Base-by-base conservation (phyloP, 2,888 invertebrate genomes). In the Mesorhabditis sp. region DNA sequence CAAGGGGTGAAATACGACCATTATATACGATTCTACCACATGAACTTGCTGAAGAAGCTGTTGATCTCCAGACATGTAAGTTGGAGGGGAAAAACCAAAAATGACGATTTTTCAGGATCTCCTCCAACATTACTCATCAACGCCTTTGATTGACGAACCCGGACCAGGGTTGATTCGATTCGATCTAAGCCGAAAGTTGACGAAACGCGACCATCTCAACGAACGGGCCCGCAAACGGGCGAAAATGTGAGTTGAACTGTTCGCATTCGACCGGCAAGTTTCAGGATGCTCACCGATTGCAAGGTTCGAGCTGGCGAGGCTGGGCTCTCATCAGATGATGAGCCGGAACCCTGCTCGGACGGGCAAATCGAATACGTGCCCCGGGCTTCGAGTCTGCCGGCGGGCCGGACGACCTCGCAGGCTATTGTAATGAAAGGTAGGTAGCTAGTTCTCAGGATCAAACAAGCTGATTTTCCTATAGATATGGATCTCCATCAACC, bases 401-500 rank as follows among this genome's bases (percentile, higher is more conserved):
- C 43, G 67, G 50, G 41, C 63, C 45, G 61, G n/a, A 67, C 70
- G 6, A 72, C 69, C 5, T 4, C 67, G 28, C 65, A 50, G 44
- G 63, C 44, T 58, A 10, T 42, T 7, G 41, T 45, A 41, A 5
- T 63, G n/a, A 66, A 62, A 70, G 66, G 66, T 50, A 3, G n/a
- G 2, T 61, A 7, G 43, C 43, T 43, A n/a, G 42, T 13, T 61
- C 42, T 58, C 62, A 7, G 62, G 28, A 28, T 28, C 28, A 28
- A 28, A 28, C 28, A 28, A 28, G 28, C 28, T 28, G 1, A 28
- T 28, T 28, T 28, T 28, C 2, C 28, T 62, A n/a, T 43, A 70
- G 77, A 77, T 66, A 62, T 76, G 65, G 76, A 77, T 65, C 62
- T 77, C 62, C 70, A 77, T 43, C 77, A 77, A 63, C 76, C 77